phyloP scores from a whole-genome alignment of 2,113 vertebrate genomes.

The Sterrhoptilus dennistouni region DNA sequence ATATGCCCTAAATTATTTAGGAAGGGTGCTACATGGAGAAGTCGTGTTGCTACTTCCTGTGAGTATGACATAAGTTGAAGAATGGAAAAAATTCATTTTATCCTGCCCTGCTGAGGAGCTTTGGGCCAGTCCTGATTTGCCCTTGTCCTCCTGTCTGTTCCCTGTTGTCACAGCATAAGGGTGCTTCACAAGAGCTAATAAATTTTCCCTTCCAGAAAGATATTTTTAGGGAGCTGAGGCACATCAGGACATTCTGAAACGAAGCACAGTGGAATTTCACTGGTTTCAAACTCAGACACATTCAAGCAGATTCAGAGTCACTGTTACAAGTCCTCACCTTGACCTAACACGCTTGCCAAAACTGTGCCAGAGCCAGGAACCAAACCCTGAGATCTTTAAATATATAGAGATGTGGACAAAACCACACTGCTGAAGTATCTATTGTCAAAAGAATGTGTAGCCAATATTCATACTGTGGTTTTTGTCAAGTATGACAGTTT shows the following conservation, averaged over 20 bases:
- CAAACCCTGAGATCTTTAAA: not conserved
- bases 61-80: not conserved
- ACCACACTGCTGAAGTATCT: not conserved
- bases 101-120: not conserved
- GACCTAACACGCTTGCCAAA: not conserved
- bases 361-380: not conserved
- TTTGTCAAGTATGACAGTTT: not conserved
- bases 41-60: not conserved
- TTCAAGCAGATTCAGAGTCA: not conserved
- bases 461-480: not conserved
- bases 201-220: not conserved
- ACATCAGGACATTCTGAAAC: not conserved
- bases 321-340: not conserved
- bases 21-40: not conserved
- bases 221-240: conserved; percentile 31
- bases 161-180: not conserved
- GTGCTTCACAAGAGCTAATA: not conserved
- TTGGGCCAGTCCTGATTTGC: not conserved
- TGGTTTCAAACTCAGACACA: not conserved
- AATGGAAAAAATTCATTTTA: not conserved
- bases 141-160: not conserved
- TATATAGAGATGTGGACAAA: not conserved
- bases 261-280: conserved; percentile 1
- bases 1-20: not conserved
- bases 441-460: not conserved